Conservation (phyloP, 64 coral and sea anemone genomes). For the Platygyra sinensis region DNA sequence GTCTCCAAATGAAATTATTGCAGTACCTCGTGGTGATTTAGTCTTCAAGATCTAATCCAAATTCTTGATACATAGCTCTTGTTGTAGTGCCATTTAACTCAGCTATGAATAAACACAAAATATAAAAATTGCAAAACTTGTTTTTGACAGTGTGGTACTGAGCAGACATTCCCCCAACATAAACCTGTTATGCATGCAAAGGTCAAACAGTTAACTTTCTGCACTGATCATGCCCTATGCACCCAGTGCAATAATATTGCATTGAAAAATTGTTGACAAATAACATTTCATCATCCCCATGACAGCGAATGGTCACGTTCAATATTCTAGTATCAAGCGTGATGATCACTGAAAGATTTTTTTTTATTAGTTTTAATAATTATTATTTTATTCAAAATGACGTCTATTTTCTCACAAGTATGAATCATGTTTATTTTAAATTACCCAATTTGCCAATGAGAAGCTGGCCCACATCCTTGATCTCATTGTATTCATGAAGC, state of each 20-base stretch:
- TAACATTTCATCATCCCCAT: no score
- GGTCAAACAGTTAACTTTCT: no score
- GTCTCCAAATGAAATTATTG: background rate
- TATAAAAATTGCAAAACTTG: constrained; percentile 15
- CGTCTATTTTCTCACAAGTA: background rate
- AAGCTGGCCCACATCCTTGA: constrained; percentile 92
- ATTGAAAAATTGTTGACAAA: no score
- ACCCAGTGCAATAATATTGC: no score
- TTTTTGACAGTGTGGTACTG: background rate
- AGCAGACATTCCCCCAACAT: no score
- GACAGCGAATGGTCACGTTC: no score
- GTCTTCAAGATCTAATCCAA: constrained; percentile 87
- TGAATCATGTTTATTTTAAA: background rate
- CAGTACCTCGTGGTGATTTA: constrained; percentile 27
- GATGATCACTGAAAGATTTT: no score
- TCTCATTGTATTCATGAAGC: constrained; percentile 98
- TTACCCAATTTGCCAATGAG: constrained; percentile 91
- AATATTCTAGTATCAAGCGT: no score
- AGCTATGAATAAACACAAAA: constrained; percentile 63
- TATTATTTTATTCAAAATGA: no score
- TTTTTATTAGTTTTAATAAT: no score
- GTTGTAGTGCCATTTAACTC: constrained; percentile 93
- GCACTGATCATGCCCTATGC: no score
- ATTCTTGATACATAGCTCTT: constrained; percentile 84
- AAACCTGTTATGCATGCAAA: no score